These are phyloP conservation scores for Onychostruthus taczanowskii DNA, from an alignment of 2,113 vertebrate species.

Conservation along the genomic window DNA sequence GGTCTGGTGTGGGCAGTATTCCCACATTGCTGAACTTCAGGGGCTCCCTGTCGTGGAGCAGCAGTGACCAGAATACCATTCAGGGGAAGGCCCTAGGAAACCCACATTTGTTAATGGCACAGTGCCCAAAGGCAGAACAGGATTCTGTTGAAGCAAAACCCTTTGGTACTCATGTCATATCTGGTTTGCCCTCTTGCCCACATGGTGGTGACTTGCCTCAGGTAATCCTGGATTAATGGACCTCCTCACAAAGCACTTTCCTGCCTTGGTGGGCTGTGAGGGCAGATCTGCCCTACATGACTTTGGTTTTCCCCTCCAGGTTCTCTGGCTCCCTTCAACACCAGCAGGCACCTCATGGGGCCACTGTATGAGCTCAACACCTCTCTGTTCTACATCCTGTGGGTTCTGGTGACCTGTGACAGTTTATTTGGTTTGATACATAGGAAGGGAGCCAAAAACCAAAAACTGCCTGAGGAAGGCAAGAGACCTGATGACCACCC, in stretches of 20 bases:
- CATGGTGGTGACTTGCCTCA: not conserved
- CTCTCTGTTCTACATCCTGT: not conserved
- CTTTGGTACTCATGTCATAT: not conserved
- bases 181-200: not conserved
- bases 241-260: not conserved
- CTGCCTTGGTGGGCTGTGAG: not conserved
- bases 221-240: not conserved
- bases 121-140: not conserved
- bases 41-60: not conserved
- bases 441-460: not conserved
- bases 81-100: not conserved
- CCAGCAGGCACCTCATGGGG: accelerated
- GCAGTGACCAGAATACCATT: not conserved
- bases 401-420: not conserved
- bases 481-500: not conserved
- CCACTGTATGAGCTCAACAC: not conserved
- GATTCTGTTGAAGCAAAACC: not conserved
- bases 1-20: not conserved
- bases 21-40: not conserved
- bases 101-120: not conserved
- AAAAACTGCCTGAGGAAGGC: not conserved
- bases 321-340: not conserved
- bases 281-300: not conserved
- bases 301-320: not conserved
- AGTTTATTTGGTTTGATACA: not conserved